Evolutionary conservation across 2,113 vertebrate species (phyloP), one percentile per base, ranked within the genome.

Genomic region (Vombatus ursinus): DNA sequence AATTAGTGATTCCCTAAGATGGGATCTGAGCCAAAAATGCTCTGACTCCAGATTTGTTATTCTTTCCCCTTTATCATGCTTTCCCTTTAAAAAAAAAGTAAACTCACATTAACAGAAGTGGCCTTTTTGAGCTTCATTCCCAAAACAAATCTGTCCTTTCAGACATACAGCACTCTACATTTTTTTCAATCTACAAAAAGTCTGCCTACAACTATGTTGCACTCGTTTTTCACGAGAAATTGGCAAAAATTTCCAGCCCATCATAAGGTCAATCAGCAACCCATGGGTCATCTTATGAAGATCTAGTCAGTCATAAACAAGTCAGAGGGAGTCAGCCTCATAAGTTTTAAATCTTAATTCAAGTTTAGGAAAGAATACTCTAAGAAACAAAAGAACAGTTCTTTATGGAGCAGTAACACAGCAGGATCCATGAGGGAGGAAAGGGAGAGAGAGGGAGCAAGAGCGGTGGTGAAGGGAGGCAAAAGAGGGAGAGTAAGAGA

Each of bases 361-460:
- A 93, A 93, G 52, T 95, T 96, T 93, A 50, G 89, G 52, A 96
- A 89, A 93, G 25, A 93, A 92, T 95, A 93, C 94, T 68, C 28
- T 61, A 50, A 93, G 14, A 77, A 37, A 77, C 37, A n/a, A 44
- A 84, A 77, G 19, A 77, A 44, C 16, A 77, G 37, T 77, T 77
- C 16, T 22, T 44, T 37, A n/a, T n/a, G 68, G 3, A 68, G 16
- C 16, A 44, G 9, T 44, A 44, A 16, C 4, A 8, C 16, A 28
- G 16, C 31, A 14, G 23, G 31, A n/a, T 37, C 28, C 11, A 5
- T 1, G 14, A 68, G 50, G 91, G 91, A 9, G 90, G 23, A 0
- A 44, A 68, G 57, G 47, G 7, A 52, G 31, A 23, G 61, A 23
- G 28, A 91, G 44, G 91, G 52, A 93, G 37, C 22, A 92, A n/a